These are phyloP conservation scores for Pelecanus crispus DNA, from an alignment of 2,113 vertebrate genomes.

Conservation along the genomic window DNA sequence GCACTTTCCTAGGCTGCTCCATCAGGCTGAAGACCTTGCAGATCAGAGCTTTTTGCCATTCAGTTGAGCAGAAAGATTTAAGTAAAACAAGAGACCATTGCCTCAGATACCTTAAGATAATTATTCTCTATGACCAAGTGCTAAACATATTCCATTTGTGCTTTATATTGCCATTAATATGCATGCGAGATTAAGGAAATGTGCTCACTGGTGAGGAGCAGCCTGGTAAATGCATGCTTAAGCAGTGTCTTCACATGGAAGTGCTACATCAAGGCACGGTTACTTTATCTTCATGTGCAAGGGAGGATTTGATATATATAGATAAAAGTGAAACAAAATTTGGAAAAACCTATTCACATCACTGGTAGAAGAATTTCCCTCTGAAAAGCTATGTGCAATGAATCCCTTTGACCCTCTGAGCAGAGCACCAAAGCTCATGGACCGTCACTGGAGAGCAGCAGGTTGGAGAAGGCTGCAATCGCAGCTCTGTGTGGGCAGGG, in stretches of 20 bases:
- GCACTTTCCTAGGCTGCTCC: background rate
- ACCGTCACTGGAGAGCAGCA: background rate
- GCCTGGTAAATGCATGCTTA: background rate
- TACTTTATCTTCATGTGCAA: background rate
- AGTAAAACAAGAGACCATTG: background rate
- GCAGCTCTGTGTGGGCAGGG: background rate
- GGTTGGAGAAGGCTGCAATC: background rate
- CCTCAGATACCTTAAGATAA: background rate
- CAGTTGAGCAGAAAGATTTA: background rate
- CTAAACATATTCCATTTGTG: background rate
- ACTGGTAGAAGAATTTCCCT: background rate
- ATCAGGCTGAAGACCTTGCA: background rate
- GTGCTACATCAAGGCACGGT: background rate
- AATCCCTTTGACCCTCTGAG: background rate
- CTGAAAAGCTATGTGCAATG: background rate
- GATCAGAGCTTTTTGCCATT: background rate
- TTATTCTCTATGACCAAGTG: background rate
- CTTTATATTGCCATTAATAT: background rate
- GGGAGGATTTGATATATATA: background rate
- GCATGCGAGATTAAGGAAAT: background rate
- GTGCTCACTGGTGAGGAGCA: background rate
- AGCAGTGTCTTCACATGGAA: background rate
- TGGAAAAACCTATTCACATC: background rate
- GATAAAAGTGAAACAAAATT: background rate
- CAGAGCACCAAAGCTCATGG: background rate